phyloP scores from a whole-genome alignment of 1,140 invertebrate species.

The Drosophila sturtevanti region DNA sequence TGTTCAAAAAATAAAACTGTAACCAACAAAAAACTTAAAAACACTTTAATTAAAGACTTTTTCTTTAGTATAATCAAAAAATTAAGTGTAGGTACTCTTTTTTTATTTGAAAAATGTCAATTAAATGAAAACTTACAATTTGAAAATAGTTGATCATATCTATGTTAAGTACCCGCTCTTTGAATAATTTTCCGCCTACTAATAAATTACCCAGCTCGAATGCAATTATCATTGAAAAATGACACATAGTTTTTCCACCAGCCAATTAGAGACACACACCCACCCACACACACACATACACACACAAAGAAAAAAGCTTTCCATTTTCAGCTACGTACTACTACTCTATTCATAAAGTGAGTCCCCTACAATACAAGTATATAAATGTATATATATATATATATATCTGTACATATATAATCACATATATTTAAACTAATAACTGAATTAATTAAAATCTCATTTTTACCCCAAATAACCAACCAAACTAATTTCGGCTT shows the following conservation, averaged over 20 bases:
- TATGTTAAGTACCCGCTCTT: constrained; percentile 24
- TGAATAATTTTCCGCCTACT: constrained; percentile 43
- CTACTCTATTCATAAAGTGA: neutral
- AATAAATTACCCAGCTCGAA: constrained; percentile 25
- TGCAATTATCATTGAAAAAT: constrained; percentile 9
- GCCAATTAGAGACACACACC: neutral
- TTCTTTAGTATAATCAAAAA: neutral
- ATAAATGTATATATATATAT: neutral
- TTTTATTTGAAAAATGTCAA: constrained; percentile 36
- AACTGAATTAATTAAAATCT: constrained; percentile 81
- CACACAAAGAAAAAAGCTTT: constrained; percentile 20
- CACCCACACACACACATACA: neutral
- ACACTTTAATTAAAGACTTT: neutral
- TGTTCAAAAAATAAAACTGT: too few species aligned
- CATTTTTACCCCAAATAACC: constrained; percentile 53
- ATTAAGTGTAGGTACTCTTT: neutral
- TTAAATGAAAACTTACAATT: constrained; percentile 1
- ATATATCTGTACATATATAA: constrained; percentile 33
- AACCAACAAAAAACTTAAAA: neutral
- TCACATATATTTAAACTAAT: constrained; percentile 78
- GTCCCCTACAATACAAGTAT: neutral
- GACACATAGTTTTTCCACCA: constrained; percentile 44
- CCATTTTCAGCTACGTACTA: constrained; percentile 23
- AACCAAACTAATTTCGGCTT: constrained; percentile 17
- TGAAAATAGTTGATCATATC: constrained; percentile 42